Base-by-base conservation (phyloP, 2,888 invertebrate species). In the Leptinotarsa rubiginosa region DNA sequence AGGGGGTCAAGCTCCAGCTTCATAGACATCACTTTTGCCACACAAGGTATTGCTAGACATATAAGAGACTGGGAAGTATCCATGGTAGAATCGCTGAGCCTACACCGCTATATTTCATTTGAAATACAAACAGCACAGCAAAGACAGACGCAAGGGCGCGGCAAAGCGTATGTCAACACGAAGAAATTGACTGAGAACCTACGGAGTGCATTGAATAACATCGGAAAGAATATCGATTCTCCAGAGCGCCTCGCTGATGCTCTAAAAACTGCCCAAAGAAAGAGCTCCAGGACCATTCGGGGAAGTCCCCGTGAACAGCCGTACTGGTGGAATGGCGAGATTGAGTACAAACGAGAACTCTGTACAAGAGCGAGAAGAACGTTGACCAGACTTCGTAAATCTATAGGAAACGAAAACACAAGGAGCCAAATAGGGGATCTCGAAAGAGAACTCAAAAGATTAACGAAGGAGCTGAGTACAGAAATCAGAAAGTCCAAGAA, bases 291-390 rank as follows among this genome's bases (percentile, higher is more conserved):
- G 49, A 49, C 13, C 49, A 49, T 49, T 16, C 16, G 49, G 49
- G 49, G 49, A 49, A 49, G 1, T 16, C 49, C 49, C 13, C 49
- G 16, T 4, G 16, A 49, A 2, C 49, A 49, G 49, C 50, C 67
- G 16, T 68, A 41, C 22, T 68, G 67, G 67, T 68, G 52, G 67
- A 68, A 68, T 31, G 52, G 12, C 13, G 67, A 68, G 31, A 68
- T 67, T 1, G 22, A 49, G 2, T 2, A 54, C n/a, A 52, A 68
- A 50, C 1, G 10, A 49, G 20, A 22, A 47, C n/a, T 47, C n/a
- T 66, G 66, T 49, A 22, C 49, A 20, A 66, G 47, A 66, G 12
- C n/a, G 15, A 31, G 47, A 66, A 66, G 66, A 66, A n/a, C 49
- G 49, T 3, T 49, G 16, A 49, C 49, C 49, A 49, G 49, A 49